phyloP scores from a whole-genome alignment of 2,797 vertebrate species.

The Margarornis squamiger region DNA sequence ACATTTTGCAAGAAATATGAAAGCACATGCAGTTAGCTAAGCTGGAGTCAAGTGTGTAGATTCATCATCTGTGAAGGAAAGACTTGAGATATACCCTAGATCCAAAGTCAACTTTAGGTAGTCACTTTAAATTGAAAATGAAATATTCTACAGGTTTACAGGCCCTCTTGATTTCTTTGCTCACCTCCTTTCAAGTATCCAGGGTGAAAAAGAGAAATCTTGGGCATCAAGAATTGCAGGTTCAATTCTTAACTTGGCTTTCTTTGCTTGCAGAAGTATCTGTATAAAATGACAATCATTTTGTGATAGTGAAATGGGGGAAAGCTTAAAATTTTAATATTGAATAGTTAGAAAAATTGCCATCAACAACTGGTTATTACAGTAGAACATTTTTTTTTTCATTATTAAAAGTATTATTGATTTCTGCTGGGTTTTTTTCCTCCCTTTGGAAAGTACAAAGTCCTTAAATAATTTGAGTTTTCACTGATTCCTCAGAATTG shows the following conservation, averaged over 20 bases:
- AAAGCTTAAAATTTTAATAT: neutral
- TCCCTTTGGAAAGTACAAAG: conserved; percentile 59
- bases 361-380: conserved; percentile 42
- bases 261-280: neutral
- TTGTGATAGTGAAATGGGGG: neutral
- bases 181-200: neutral
- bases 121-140: neutral
- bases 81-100: neutral
- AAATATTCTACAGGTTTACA: neutral
- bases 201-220: neutral
- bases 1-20: neutral
- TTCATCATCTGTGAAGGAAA: neutral
- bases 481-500: conserved; percentile 66
- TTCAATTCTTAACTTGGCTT: neutral
- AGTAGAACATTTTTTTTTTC: conserved; percentile 31
- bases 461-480: conserved; percentile 72
- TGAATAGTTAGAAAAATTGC: conserved; percentile 49
- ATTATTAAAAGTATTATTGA: conserved; percentile 58
- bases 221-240: neutral
- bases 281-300: neutral
- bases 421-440: conserved; percentile 15
- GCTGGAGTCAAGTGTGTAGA: neutral
- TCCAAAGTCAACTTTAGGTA: neutral
- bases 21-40: neutral
- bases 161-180: neutral